Base-by-base conservation (phyloP, 2,113 vertebrate genomes). In the Xyrauchen texanus region DNA sequence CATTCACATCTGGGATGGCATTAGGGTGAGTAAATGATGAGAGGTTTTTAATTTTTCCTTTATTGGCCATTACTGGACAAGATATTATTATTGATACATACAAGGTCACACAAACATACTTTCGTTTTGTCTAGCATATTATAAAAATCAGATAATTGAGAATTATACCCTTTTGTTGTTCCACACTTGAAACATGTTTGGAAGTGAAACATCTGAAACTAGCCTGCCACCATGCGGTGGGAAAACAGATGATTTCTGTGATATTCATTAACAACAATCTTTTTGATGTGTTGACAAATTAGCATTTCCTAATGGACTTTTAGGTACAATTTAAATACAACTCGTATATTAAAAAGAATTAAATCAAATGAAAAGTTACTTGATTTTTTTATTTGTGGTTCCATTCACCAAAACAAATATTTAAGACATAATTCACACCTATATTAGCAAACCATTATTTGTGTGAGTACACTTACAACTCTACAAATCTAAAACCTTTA, bases 211-310 rank as follows among this genome's bases (percentile, higher is more conserved):
- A 34, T 34, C 21, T 65, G 61, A 64, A n/a, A 16, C 67, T 70
- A 69, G 2, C n/a, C 51, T 71, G 53, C 80, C 75, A 77, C 13
- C 75, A 73, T 66, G 80, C 72, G 75, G 68, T 79, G 42, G 44
- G 5, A 4, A 63, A 69, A 21, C 9, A 21, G 55, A 71, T 10
- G 15, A 4, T 21, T 10, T n/a, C 11, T 7, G 15, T 42, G 1
- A 8, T 34, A 60, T 4, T 57, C 68, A 51, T 47, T 42, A 2
- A 46, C 49, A 7, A 68, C 21, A 6, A 52, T 2, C 9, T 68
- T 34, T 34, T 34, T 8, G 1, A 53, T 42, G 10, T 13, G 16
- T 9, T 6, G 15, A 52, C 47, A 16, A 21, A 68, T 55, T 6
- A 5, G 3, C 21, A 34, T 34, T 3, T 34, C 21, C 21, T 34